Conservation (phyloP, 53 echinoderm and acorn worm species). For the Henricia sp. region DNA sequence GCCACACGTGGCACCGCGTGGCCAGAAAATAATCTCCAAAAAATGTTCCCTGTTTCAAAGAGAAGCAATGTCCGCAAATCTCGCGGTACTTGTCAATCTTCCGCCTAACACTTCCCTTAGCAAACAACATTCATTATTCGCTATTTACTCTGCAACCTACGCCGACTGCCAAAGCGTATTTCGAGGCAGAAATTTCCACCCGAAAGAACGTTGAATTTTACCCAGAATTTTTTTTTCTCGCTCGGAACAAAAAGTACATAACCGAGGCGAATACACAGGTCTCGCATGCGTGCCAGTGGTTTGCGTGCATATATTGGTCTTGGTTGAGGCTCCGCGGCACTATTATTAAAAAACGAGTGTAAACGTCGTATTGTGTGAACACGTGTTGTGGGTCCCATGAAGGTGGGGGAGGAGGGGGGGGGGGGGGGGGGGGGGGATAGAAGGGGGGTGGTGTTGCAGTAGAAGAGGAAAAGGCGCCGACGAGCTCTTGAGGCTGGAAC, state of each 20-base stretch:
- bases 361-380: constrained; percentile 48
- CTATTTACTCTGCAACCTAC: constrained; percentile 22
- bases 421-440: neutral
- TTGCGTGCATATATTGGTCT: neutral
- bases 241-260: too few relatives aligned
- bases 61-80: too few relatives aligned
- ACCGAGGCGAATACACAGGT: neutral
- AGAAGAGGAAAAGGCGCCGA: neutral
- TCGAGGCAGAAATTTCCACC: neutral
- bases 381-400: constrained; percentile 42
- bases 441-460: constrained; percentile 5
- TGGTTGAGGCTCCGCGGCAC: too few relatives aligned
- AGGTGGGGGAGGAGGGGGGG: too few relatives aligned
- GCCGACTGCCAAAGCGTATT: neutral
- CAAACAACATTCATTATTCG: constrained; percentile 45
- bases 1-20: constrained; percentile 11
- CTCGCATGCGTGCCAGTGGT: neutral
- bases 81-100: constrained; percentile 5
- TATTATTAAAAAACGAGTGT: neutral
- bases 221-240: too few relatives aligned
- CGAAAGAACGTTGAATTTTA: neutral
- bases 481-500: neutral
- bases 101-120: neutral
- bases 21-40: neutral
- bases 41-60: neutral